Conservation (phyloP, 1,140 invertebrate species). For the Aphelenchoides besseyi region DNA sequence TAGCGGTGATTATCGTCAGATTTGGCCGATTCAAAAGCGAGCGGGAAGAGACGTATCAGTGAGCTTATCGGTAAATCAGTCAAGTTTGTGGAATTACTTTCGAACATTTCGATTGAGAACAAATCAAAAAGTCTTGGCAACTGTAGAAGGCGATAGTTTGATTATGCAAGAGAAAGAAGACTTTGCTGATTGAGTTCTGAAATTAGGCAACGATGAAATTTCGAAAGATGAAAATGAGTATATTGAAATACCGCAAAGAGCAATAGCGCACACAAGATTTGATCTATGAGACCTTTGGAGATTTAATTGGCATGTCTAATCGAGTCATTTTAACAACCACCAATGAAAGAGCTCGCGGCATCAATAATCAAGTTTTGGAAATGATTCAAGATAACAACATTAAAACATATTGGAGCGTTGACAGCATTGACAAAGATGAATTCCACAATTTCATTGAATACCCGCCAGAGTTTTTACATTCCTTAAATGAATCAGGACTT, state of each 20-base stretch:
- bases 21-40: not conserved
- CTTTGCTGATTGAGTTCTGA: not conserved
- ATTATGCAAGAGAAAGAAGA: not conserved
- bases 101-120: not conserved
- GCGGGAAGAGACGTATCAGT: not conserved
- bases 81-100: not conserved
- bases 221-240: not conserved
- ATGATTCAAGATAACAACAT: not conserved
- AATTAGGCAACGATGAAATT: not conserved
- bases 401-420: not conserved
- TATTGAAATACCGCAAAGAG: too few species aligned
- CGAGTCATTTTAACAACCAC: not conserved
- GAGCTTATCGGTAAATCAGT: not conserved
- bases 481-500: not conserved
- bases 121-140: conserved; percentile 1
- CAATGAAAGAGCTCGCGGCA: not conserved
- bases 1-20: not conserved
- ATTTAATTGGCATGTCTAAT: too few species aligned
- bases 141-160: too few species aligned
- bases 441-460: too few species aligned
- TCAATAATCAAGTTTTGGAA: not conserved
- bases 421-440: not conserved
- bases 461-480: too few species aligned
- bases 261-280: not conserved
- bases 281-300: not conserved